phyloP scores from a whole-genome alignment of 2,888 invertebrate species.

The Protodeltote pygarga region DNA sequence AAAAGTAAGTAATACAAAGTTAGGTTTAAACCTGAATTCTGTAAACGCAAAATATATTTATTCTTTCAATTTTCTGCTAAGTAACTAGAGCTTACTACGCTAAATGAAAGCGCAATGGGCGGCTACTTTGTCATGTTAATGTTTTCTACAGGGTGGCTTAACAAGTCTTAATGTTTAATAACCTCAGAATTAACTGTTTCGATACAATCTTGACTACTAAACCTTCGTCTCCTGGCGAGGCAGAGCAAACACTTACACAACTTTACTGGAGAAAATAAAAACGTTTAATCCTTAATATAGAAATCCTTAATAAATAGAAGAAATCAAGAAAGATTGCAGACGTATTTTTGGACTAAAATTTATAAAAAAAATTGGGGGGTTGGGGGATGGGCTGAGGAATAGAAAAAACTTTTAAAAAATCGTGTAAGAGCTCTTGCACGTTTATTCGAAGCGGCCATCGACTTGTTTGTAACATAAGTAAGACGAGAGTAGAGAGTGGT shows the following conservation, averaged over 20 bases:
- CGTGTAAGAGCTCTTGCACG: no score
- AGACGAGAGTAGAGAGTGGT: slow-evolving; percentile 39
- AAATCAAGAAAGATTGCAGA: no score
- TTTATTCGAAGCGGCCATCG: no score
- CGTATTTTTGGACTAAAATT: no score
- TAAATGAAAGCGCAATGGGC: neutral
- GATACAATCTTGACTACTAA: slow-evolving; percentile 20
- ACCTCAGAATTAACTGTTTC: slow-evolving; percentile 11
- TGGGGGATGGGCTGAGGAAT: no score
- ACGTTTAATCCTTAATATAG: no score
- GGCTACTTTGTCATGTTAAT: slow-evolving; percentile 23
- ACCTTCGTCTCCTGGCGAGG: neutral
- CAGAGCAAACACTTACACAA: slow-evolving; percentile 38
- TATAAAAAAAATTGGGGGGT: no score
- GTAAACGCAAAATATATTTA: neutral
- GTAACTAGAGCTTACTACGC: slow-evolving; percentile 1
- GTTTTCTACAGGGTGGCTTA: slow-evolving; percentile 2
- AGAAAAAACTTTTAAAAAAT: no score
- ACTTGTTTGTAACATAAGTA: slow-evolving; percentile 40
- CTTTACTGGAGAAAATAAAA: no score
- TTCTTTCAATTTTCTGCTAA: slow-evolving; percentile 7
- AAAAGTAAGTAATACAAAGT: slow-evolving; percentile 28
- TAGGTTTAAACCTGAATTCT: no score
- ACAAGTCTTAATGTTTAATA: slow-evolving; percentile 15
- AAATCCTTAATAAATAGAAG: no score